Evolutionary conservation across 2,113 vertebrate genomes (phyloP).

Genomic region (Mohoua ochrocephala): DNA sequence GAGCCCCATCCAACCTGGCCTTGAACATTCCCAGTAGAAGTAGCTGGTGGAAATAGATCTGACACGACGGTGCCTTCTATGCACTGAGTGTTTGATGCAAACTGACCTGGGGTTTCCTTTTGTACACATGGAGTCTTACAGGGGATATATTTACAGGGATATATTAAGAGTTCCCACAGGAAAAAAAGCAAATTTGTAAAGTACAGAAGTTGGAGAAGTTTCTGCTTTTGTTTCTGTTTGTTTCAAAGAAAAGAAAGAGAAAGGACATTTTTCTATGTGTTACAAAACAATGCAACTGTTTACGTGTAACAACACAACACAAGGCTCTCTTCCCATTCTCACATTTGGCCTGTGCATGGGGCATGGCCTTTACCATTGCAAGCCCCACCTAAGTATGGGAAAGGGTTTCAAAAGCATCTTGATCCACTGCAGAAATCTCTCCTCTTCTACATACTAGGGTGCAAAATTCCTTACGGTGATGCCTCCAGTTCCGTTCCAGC

Average conservation of each 20-base stretch:
- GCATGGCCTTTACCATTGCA: not conserved
- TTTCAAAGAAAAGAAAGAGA: not conserved
- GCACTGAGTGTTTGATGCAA: not conserved
- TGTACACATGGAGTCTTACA: not conserved
- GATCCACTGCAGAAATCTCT: not conserved
- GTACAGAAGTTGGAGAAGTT: not conserved
- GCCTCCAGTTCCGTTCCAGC: not conserved
- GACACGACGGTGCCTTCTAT: accelerated
- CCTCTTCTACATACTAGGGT: not conserved
- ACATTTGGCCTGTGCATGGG: not conserved
- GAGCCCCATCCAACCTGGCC: not conserved
- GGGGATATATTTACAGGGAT: not conserved
- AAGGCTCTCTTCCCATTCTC: not conserved
- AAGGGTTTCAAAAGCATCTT: not conserved
- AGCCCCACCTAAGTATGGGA: not conserved
- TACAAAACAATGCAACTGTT: not conserved
- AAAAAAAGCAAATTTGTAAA: not conserved
- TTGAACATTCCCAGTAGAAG: not conserved
- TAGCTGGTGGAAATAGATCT: not conserved
- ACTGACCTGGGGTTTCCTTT: not conserved
- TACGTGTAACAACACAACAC: not conserved
- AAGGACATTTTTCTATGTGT: not conserved
- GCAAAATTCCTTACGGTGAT: not conserved
- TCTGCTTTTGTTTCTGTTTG: not conserved
- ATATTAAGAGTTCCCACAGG: not conserved